phyloP scores from a whole-genome alignment of 2,888 invertebrate genomes.

The Drosophila meridionalis region DNA sequence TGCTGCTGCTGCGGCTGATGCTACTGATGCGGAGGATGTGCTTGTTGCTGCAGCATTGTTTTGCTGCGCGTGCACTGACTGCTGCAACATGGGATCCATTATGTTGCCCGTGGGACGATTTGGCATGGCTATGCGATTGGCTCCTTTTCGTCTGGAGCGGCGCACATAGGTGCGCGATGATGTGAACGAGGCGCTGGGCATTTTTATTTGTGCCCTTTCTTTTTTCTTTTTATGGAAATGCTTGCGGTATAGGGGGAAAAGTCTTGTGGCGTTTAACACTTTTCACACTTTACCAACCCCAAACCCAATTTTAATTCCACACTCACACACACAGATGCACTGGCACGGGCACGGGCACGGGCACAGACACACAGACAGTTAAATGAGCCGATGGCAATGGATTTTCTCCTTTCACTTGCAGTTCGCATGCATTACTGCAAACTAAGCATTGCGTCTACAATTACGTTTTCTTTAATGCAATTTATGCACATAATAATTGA shows the following conservation, averaged over 20 bases:
- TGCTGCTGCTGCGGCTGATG: slow-evolving; percentile 24
- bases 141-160: slow-evolving; percentile 96
- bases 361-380: slow-evolving; percentile 30
- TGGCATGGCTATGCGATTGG: slow-evolving; percentile 89
- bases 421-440: slow-evolving; percentile 35
- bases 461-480: slow-evolving; percentile 19
- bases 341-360: slow-evolving; percentile 14
- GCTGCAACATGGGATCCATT: slow-evolving; percentile 90
- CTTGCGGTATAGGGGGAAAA: slow-evolving; percentile 15
- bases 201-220: slow-evolving; percentile 58
- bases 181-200: slow-evolving; percentile 98
- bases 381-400: slow-evolving; percentile 34
- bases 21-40: slow-evolving; percentile 29
- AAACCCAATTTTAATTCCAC: slow-evolving; percentile 53
- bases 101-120: slow-evolving; percentile 85
- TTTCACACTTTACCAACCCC: slow-evolving; percentile 78
- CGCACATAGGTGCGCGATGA: slow-evolving; percentile 96
- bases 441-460: slow-evolving; percentile 27
- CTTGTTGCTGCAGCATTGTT: slow-evolving; percentile 44
- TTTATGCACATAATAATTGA: slow-evolving; percentile 26
- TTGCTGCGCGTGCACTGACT: slow-evolving; percentile 86
- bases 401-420: slow-evolving; percentile 65
- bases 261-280: slow-evolving; percentile 48
- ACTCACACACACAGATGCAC: slow-evolving; percentile 50
- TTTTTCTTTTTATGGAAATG: neutral